Conservation (phyloP, 92 coral and sea anemone genomes). For the Parazoanthus swiftii region DNA sequence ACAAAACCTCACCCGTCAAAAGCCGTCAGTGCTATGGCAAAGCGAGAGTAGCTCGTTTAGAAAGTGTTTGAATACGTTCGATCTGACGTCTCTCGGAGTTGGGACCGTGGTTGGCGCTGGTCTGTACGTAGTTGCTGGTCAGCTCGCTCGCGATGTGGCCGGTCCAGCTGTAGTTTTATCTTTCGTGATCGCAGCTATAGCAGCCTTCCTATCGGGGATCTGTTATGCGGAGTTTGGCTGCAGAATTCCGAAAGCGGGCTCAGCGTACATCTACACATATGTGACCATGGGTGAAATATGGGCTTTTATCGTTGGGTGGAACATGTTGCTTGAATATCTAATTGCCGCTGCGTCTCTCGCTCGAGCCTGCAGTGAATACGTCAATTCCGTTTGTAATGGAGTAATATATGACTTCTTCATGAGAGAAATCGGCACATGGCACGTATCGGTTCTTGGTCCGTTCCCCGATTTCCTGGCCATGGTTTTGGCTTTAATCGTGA, state of each 20-base stretch:
- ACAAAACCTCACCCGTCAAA: conserved; percentile 51
- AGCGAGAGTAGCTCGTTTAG: conserved; percentile 49
- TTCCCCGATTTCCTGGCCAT: conserved; percentile 86
- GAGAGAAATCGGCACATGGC: conserved; percentile 60
- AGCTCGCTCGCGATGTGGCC: conserved; percentile 70
- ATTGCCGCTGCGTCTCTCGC: conserved; percentile 71
- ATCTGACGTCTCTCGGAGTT: conserved; percentile 61
- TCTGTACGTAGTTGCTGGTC: conserved; percentile 73
- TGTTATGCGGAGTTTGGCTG: conserved; percentile 93
- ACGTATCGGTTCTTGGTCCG: conserved; percentile 62
- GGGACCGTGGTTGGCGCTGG: conserved; percentile 77
- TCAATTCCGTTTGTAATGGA: conserved; percentile 70
- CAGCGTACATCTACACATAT: conserved; percentile 84
- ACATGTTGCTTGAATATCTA: conserved; percentile 76
- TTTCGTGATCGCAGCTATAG: conserved; percentile 63
- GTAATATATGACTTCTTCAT: conserved; percentile 63
- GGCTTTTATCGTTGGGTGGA: conserved; percentile 92
- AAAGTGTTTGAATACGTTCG: conserved; percentile 64
- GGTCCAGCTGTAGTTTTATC: conserved; percentile 80
- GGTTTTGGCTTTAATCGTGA: conserved; percentile 44
- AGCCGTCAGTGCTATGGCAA: conserved; percentile 39
- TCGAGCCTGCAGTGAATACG: conserved; percentile 78
- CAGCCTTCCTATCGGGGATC: conserved; percentile 71
- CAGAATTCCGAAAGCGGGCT: conserved; percentile 93
- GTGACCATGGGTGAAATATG: conserved; percentile 79